Conservation (phyloP, 2,888 invertebrate species). For the Cataglyphis livida region DNA sequence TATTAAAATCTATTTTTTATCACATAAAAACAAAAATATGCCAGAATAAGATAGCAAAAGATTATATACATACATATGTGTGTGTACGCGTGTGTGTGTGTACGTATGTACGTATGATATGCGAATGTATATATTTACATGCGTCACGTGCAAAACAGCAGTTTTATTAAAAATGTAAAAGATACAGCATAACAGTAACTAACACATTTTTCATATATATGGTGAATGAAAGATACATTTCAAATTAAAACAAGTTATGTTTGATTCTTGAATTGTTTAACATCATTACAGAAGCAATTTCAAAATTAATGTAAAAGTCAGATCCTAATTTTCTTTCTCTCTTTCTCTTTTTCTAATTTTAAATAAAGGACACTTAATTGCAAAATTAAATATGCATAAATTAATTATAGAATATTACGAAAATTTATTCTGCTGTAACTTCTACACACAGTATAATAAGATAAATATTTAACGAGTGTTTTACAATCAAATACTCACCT, state of each 20-base stretch:
- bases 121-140: constrained; percentile 19
- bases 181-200: constrained; percentile 26
- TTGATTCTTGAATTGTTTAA: not conserved
- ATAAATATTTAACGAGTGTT: constrained; percentile 16
- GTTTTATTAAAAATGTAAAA: constrained; percentile 21
- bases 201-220: not conserved
- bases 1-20: not conserved
- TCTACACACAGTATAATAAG: constrained; percentile 2
- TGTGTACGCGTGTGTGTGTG: not conserved
- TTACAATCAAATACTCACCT: constrained; percentile 78
- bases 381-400: not conserved
- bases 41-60: not conserved
- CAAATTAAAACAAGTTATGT: not conserved
- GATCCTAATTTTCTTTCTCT: not conserved
- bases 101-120: not conserved
- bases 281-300: not conserved
- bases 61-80: not conserved
- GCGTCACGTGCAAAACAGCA: constrained; percentile 34
- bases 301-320: not conserved
- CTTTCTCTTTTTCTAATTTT: not conserved
- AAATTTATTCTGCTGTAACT: constrained; percentile 29
- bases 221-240: not conserved
- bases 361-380: not conserved
- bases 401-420: not conserved
- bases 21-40: not conserved